These are phyloP conservation scores for Drosophila neotestacea DNA, from an alignment of 2,888 invertebrate genomes.

Conservation along the genomic window DNA sequence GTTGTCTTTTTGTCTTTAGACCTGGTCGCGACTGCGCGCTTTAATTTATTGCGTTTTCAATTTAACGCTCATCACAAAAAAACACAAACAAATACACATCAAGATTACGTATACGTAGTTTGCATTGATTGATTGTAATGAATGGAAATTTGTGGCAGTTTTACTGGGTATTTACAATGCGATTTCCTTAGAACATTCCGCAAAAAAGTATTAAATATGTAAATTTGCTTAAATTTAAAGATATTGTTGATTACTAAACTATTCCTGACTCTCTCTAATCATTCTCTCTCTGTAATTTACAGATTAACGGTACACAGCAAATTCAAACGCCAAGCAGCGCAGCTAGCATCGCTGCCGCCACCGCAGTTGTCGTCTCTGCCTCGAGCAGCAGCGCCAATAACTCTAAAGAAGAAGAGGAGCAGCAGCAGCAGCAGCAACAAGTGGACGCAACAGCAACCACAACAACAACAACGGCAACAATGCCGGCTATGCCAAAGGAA, in stretches of 20 bases:
- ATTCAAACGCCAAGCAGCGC: constrained; percentile 66
- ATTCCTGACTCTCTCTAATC: not conserved
- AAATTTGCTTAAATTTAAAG: too few relatives aligned
- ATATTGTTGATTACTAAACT: not conserved
- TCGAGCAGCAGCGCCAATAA: constrained; percentile 68
- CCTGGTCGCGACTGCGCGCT: constrained; percentile 57
- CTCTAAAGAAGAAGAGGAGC: constrained; percentile 60
- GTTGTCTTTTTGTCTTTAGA: constrained; percentile 9
- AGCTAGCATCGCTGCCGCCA: constrained; percentile 61
- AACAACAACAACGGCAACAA: constrained; percentile 71
- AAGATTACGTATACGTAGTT: too few relatives aligned
- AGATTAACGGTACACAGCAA: constrained; percentile 76
- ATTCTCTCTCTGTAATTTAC: constrained; percentile 8
- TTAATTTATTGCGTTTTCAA: constrained; percentile 66
- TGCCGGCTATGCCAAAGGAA: constrained; percentile 86
- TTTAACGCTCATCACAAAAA: constrained; percentile 13
- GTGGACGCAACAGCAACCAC: constrained; percentile 40
- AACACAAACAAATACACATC: not conserved
- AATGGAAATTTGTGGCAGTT: too few relatives aligned
- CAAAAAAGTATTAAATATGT: too few relatives aligned
- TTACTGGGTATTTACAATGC: too few relatives aligned
- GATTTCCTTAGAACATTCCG: too few relatives aligned
- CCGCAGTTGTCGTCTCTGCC: constrained; percentile 62
- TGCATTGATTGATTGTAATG: constrained; percentile 18
- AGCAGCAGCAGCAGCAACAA: constrained; percentile 39